phyloP scores from a whole-genome alignment of 2,888 invertebrate genomes.

The Coenonympha arcania region DNA sequence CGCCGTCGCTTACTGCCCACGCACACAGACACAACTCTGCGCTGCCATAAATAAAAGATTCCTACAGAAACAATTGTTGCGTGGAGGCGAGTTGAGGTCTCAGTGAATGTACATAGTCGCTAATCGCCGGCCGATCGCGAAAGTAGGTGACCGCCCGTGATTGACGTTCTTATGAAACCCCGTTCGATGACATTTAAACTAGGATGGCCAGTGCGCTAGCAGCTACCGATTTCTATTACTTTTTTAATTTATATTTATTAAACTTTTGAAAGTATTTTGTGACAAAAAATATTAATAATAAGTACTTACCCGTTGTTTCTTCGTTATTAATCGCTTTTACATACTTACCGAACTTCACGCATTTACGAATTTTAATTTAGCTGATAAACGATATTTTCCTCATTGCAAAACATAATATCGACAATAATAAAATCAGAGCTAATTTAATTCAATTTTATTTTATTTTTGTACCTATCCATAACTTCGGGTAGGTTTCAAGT shows the following conservation, averaged over 20 bases:
- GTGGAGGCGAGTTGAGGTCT: slow-evolving; percentile 70
- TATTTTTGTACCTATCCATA: no score
- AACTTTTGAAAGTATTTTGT: background rate
- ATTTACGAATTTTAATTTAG: no score
- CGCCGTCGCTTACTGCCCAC: slow-evolving; percentile 56
- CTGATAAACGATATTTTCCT: slow-evolving; percentile 2
- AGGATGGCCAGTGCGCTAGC: slow-evolving; percentile 54
- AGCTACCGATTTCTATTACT: no score
- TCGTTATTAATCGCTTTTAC: background rate
- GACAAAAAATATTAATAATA: background rate
- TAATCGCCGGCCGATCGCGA: slow-evolving; percentile 72
- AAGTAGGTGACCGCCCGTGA: slow-evolving; percentile 74
- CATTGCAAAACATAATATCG: background rate
- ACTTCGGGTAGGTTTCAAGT: no score
- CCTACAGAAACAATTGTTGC: slow-evolving; percentile 75
- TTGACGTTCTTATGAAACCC: slow-evolving; percentile 71
- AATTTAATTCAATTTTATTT: no score
- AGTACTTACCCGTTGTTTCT: background rate
- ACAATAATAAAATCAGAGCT: background rate
- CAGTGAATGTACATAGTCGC: slow-evolving; percentile 66
- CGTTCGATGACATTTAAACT: slow-evolving; percentile 73
- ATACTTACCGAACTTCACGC: background rate
- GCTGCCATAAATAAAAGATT: slow-evolving; percentile 74
- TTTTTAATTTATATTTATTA: background rate
- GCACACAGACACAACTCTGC: slow-evolving; percentile 55